These are phyloP conservation scores for Hystrix cristata DNA, from an alignment of 2,113 vertebrate species.

Conservation along the genomic window DNA sequence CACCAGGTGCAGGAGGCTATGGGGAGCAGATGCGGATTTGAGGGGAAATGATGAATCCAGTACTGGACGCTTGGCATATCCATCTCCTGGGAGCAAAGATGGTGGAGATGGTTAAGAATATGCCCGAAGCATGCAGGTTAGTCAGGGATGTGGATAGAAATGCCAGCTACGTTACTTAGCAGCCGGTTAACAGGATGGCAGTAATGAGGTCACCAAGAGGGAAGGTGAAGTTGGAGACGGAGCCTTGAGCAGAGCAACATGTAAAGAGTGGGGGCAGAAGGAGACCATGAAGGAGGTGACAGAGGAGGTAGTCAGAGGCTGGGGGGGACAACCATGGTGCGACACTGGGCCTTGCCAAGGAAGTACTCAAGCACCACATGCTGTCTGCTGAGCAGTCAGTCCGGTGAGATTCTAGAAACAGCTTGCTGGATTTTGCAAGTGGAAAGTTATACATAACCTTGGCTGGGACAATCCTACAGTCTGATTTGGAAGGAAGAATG, in stretches of 20 bases:
- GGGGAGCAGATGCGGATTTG: background rate
- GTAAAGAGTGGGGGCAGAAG: background rate
- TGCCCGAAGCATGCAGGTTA: too few species aligned
- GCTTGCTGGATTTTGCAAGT: too few species aligned
- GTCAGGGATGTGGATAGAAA: background rate
- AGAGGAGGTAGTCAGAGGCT: background rate
- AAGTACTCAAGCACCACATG: background rate
- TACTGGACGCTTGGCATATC: background rate
- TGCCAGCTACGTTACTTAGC: background rate
- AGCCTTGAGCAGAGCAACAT: background rate
- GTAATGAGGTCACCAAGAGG: background rate
- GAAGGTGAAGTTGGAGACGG: background rate
- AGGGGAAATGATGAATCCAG: background rate
- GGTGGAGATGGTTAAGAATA: background rate
- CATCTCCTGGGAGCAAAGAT: background rate
- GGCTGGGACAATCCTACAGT: background rate
- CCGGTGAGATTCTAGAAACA: background rate
- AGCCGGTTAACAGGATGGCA: background rate
- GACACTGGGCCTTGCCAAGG: background rate
- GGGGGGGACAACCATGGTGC: background rate
- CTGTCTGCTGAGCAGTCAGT: background rate
- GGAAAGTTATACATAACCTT: background rate
- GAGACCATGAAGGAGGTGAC: rapidly evolving
- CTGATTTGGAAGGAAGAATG: background rate
- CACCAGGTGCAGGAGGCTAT: background rate